Base-by-base conservation (phyloP, 1,140 invertebrate genomes). In the Tetramorium parvispinum region DNA sequence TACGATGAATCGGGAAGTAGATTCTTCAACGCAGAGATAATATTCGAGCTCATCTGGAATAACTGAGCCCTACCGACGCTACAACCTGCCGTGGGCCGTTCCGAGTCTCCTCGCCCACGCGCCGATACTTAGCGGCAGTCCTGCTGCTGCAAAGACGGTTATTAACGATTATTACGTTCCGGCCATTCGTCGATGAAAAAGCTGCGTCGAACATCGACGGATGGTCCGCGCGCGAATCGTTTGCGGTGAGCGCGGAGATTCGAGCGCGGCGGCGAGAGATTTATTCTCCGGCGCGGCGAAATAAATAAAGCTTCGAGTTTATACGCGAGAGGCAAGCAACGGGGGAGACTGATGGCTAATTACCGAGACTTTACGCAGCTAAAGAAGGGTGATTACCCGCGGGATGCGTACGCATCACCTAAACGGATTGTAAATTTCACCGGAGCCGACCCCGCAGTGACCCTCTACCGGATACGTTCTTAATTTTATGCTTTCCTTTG, bases 101-200 rank as follows among this genome's bases (percentile, higher is more conserved):
- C n/a, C 78, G 40, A 61, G 71, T 59, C 71, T 82, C 65, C 21
- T 90, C 89, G 85, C 90, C 91, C 91, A 91, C 88, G 88, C 89
- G 88, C 51, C 75, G 88, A 59, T 90, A 90, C 87, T 92, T 92
- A 92, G 89, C 91, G 85, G 82, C 90, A 73, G 86, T 85, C 79
- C 51, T 55, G 78, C 75, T 71, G 66, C 66, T 51, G 88, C 87
- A 82, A 88, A 90, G 87, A 76, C 87, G 91, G 83, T 91, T 92
- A 92, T 92, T 92, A 92, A 92, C 91, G 88, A 88, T 92, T 92
- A 91, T 92, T 92, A 89, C 88, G 85, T 87, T 91, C 82, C 71
- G 77, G 85, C 81, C 85, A 78, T 88, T 91, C 63, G 27, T 18
- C 85, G 85, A 91, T 90, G 85, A 88, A 89, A 92, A 88, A 87